A percentile compares a stretch with the other conserved stretches of the same genome.
These are phyloP conservation scores for Pseudomyrmex sp. DNA, from an alignment of 1,140 invertebrate genomes.

Conservation along the genomic window DNA sequence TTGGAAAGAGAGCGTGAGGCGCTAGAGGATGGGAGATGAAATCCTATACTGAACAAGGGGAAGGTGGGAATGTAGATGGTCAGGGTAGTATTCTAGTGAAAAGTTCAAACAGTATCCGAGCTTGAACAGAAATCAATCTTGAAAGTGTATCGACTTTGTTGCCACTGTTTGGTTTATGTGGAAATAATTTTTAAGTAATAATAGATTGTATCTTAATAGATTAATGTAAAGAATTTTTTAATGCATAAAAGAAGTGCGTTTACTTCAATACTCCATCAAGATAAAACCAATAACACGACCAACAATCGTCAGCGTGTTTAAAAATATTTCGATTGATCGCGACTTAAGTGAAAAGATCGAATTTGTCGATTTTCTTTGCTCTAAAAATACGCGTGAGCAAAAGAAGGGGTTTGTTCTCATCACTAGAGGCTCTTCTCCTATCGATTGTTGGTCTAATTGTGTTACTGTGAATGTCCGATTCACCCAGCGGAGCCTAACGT, in stretches of 20 bases:
- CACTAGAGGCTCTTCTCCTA: constrained; percentile 79
- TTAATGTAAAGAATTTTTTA: not conserved
- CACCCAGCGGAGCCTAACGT: constrained; percentile 75
- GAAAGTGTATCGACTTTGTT: not conserved
- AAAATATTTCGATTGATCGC: not conserved
- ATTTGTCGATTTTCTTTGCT: not conserved
- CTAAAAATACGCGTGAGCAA: constrained; percentile 13
- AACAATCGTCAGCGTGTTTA: not conserved
- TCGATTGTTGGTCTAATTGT: constrained; percentile 85
- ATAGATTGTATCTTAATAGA: not conserved
- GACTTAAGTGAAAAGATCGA: not conserved
- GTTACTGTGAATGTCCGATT: constrained; percentile 84
- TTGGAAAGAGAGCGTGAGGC: constrained; percentile 74
- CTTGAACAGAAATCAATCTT: constrained; percentile 64
- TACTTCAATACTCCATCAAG: not conserved
- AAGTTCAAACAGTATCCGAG: constrained; percentile 79
- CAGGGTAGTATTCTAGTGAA: constrained; percentile 77
- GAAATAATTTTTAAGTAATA: not conserved
- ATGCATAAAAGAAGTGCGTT: not conserved
- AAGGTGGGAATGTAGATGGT: constrained; percentile 74
- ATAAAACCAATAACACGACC: not conserved
- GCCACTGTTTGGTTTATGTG: not conserved
- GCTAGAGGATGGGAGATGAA: constrained; percentile 77
- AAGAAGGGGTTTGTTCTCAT: constrained; percentile 76
- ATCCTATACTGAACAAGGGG: constrained; percentile 83